These are phyloP conservation scores for Bombycilla garrulus DNA, from an alignment of 2,113 vertebrate genomes.

Conservation along the genomic window DNA sequence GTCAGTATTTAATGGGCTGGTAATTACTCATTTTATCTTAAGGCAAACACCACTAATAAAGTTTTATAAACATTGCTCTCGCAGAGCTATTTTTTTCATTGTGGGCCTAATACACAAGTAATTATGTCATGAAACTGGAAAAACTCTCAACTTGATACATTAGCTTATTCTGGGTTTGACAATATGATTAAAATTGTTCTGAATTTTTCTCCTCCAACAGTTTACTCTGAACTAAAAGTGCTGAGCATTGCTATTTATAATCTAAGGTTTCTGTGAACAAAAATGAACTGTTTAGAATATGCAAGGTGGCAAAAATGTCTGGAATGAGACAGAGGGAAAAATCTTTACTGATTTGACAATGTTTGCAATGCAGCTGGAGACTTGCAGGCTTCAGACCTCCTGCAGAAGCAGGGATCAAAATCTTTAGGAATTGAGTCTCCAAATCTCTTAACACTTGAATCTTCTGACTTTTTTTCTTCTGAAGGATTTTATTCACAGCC, in stretches of 20 bases:
- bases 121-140: conserved; percentile 55
- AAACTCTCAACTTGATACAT: conserved; percentile 48
- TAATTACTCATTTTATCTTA: conserved; percentile 58
- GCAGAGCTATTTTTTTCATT: conserved; percentile 27
- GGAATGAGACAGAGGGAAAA: neutral
- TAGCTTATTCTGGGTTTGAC: conserved; percentile 58
- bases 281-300: neutral
- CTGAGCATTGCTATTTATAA: neutral
- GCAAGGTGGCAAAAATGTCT: neutral
- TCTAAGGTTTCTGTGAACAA: neutral
- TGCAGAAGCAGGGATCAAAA: neutral
- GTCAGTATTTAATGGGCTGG: conserved; percentile 25
- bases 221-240: neutral
- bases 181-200: conserved; percentile 54
- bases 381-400: neutral
- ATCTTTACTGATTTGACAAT: neutral
- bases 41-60: conserved; percentile 18
- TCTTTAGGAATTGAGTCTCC: neutral
- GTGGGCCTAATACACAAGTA: conserved; percentile 8
- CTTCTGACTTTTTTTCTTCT: neutral
- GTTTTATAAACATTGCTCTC: conserved; percentile 28
- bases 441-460: neutral
- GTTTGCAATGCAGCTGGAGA: neutral
- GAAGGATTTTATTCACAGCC: neutral
- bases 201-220: neutral